Conservation (phyloP, 1,140 invertebrate species). For the Brachionus koreanus region DNA sequence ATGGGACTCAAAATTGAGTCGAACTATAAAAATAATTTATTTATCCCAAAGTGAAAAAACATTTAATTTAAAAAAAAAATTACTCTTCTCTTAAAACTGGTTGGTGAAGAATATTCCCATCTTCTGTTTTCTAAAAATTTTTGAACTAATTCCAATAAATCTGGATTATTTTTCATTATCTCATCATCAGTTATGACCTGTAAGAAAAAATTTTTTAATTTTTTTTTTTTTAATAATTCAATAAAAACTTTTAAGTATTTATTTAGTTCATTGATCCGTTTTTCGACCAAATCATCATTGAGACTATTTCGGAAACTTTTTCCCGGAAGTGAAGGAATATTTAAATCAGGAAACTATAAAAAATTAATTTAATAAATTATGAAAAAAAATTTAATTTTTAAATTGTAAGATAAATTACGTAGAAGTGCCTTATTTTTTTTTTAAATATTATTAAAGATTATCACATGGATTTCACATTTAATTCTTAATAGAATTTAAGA, state of each 20-base stretch:
- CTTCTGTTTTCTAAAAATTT: slow-evolving; percentile 74
- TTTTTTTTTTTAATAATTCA: background rate
- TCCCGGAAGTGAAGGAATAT: slow-evolving; percentile 76
- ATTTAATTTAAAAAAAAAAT: slow-evolving; percentile 46
- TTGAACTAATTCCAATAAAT: slow-evolving; percentile 68
- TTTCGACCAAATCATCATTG: slow-evolving; percentile 77
- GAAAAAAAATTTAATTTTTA: slow-evolving; percentile 55
- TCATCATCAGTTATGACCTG: slow-evolving; percentile 65
- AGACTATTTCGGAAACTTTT: slow-evolving; percentile 92
- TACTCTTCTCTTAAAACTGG: slow-evolving; percentile 56
- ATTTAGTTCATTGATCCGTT: slow-evolving; percentile 77
- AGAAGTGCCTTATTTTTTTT: too few species aligned
- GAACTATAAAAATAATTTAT: slow-evolving; percentile 46
- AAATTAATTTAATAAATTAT: background rate
- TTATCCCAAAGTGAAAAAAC: slow-evolving; percentile 47
- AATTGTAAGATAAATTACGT: background rate
- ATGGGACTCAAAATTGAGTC: slow-evolving; percentile 70
- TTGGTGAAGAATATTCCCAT: slow-evolving; percentile 65
- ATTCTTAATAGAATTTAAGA: too few species aligned
- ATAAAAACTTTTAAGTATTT: slow-evolving; percentile 61
- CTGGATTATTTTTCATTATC: slow-evolving; percentile 65
- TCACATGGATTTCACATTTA: too few species aligned
- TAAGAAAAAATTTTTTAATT: slow-evolving; percentile 45
- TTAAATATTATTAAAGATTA: slow-evolving; percentile 36
- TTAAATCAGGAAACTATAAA: slow-evolving; percentile 68